Percentiles rank a stretch among this genome's conserved stretches.
These are phyloP conservation scores for Drosophila nigrodunni DNA, from an alignment of 1,140 invertebrate species.

Conservation along the genomic window DNA sequence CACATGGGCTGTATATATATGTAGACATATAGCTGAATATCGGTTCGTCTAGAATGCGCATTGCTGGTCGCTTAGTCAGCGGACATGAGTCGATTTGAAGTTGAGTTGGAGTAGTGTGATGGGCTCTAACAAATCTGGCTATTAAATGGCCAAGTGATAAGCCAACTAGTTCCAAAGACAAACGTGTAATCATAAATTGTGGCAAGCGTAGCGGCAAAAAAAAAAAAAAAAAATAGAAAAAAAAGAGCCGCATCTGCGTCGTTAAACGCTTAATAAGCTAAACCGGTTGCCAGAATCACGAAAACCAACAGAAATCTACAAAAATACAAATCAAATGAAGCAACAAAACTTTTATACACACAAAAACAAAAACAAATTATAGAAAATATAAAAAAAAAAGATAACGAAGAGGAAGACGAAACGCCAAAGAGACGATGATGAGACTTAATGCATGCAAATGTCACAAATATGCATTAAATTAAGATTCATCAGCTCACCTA, in stretches of 20 bases:
- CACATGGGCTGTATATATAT: neutral
- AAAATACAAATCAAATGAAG: constrained; percentile 1
- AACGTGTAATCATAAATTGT: constrained; percentile 41
- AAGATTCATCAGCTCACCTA: constrained; percentile 64
- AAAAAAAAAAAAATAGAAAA: too few relatives aligned
- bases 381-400: constrained; percentile 10
- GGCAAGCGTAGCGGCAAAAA: constrained; percentile 30
- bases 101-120: constrained; percentile 8
- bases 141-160: constrained; percentile 63
- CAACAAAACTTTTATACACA: constrained; percentile 2
- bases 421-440: constrained; percentile 25
- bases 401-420: constrained; percentile 22
- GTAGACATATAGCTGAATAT: constrained; percentile 7
- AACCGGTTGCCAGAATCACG: constrained; percentile 35
- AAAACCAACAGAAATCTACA: constrained; percentile 6
- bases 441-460: constrained; percentile 72
- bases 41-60: constrained; percentile 16
- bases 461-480: constrained; percentile 76
- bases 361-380: neutral
- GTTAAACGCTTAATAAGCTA: constrained; percentile 55
- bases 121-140: constrained; percentile 27
- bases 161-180: constrained; percentile 62
- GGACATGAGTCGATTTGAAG: constrained; percentile 9
- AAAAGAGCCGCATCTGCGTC: constrained; percentile 17
- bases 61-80: constrained; percentile 64